Evolutionary conservation across 2,113 vertebrate genomes (phyloP), one percentile per base, ranked within the genome.

Genomic region (Atherinomorus stipes): DNA sequence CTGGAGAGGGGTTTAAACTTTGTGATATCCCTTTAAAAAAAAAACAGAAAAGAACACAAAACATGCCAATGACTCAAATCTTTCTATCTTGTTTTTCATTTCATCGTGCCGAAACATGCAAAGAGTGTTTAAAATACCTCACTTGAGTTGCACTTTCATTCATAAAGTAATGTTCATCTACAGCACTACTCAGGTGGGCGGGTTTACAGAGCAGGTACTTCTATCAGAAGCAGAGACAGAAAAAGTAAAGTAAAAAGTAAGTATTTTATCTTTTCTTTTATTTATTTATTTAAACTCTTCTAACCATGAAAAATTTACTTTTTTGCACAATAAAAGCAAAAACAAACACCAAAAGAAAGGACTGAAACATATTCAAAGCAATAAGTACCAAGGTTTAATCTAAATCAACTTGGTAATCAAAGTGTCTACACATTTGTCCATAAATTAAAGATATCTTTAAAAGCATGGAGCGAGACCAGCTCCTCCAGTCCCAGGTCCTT

Each of bases 111-210:
- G 11, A 34, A 45, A 31, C 13, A 40, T 58, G 40, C 15, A 75
- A 31, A 34, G 2, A 54, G 15, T 12, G 18, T 40, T 50, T 51
- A 6, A 19, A 81, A 64, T 89, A 95, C 94, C 91, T 90, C 18
- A 95, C 93, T 94, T 95, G 94, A 84, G 92, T 87, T 4, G 79
- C 91, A 47, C 94, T 95, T 85, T 95, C 94, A 71, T 95, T 95
- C 68, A 95, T 62, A 81, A 95, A 95, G 84, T 92, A 95, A 79
- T 94, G 92, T 53, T 95, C 94, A 11, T 95, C 94, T 65, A 95
- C 94, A 42, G 91, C 88, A 50, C 91, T 80, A 74, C 94, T 95
- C 76, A 93, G 94, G 50, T 95, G 94, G 42, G 92, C 92, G 1
- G 94, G 94, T 89, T 94, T 95, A 83, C 94, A 92, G 0, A 94